A percentile compares a stretch with the other conserved stretches of the same genome.
Conservation (phyloP, 1,140 invertebrate genomes). For the Trichogramma pretiosum region DNA sequence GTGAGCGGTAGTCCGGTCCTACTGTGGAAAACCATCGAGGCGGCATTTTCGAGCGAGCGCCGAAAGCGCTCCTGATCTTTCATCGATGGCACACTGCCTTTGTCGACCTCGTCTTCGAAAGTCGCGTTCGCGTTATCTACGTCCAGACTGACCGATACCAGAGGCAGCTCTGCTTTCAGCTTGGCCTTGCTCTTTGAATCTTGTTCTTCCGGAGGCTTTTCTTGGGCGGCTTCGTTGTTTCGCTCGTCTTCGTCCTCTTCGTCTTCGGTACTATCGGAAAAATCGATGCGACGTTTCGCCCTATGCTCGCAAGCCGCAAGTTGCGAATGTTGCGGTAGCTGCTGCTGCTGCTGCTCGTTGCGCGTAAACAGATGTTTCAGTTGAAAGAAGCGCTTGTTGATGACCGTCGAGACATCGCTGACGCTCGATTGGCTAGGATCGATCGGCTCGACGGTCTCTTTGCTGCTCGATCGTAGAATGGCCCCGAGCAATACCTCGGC, state of each 20-base stretch:
- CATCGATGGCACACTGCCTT: slow-evolving; percentile 52
- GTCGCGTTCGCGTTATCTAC: too few relatives aligned
- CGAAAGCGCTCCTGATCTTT: slow-evolving; percentile 65
- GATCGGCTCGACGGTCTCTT: too few relatives aligned
- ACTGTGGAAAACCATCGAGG: slow-evolving; percentile 77
- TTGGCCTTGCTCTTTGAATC: slow-evolving; percentile 2
- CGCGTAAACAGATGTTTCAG: slow-evolving; percentile 37
- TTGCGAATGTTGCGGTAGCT: background rate
- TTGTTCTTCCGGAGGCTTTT: slow-evolving; percentile 5
- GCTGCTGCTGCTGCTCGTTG: slow-evolving; percentile 24
- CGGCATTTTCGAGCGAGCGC: slow-evolving; percentile 67
- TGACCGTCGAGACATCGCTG: background rate
- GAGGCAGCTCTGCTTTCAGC: too few relatives aligned
- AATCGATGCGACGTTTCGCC: slow-evolving; percentile 12
- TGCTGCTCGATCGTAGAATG: slow-evolving; percentile 40
- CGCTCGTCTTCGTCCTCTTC: background rate
- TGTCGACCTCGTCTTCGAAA: slow-evolving; percentile 30
- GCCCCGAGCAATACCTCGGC: slow-evolving; percentile 48
- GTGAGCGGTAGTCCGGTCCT: slow-evolving; percentile 76
- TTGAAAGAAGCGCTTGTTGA: slow-evolving; percentile 33
- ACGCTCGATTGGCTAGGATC: background rate
- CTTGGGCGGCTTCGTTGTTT: slow-evolving; percentile 1
- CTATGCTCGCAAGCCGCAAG: background rate
- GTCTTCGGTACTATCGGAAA: background rate
- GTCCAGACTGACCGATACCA: background rate